A percentile compares a stretch with the other conserved stretches of the same genome.
Conservation (phyloP, 2,113 vertebrate genomes). For the Chionis minor region DNA sequence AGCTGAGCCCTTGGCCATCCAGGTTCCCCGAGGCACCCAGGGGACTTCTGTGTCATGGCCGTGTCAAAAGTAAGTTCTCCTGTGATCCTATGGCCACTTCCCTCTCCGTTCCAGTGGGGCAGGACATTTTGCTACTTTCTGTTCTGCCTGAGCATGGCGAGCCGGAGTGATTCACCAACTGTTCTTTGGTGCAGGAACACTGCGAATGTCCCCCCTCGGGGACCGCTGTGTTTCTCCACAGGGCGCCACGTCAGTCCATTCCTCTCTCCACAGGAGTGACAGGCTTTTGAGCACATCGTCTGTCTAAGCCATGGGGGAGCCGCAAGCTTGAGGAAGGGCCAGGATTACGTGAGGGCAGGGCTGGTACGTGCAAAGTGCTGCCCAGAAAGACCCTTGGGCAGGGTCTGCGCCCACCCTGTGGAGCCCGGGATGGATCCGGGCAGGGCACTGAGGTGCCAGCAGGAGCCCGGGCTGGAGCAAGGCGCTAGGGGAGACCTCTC, state of each 20-base stretch:
- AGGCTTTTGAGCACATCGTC: rapidly evolving
- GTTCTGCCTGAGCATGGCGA: background rate
- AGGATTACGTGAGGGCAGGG: rapidly evolving
- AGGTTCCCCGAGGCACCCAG: rapidly evolving
- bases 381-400: background rate
- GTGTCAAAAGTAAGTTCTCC: background rate
- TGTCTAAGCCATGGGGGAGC: background rate
- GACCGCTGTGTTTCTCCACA: rapidly evolving
- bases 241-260: rapidly evolving
- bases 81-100: background rate
- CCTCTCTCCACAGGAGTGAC: rapidly evolving
- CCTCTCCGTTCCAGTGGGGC: too few relatives aligned
- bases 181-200: background rate
- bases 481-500: background rate
- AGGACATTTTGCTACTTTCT: background rate
- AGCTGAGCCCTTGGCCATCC: background rate
- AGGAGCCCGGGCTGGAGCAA: background rate
- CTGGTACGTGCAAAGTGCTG: background rate
- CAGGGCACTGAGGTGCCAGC: background rate
- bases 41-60: too few relatives aligned
- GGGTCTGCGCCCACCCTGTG: background rate
- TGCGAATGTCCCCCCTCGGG: rapidly evolving
- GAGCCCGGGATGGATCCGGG: background rate
- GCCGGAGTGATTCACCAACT: background rate
- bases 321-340: background rate